These are phyloP conservation scores for Argentina silus DNA, from an alignment of 2,797 vertebrate genomes.

Conservation along the genomic window DNA sequence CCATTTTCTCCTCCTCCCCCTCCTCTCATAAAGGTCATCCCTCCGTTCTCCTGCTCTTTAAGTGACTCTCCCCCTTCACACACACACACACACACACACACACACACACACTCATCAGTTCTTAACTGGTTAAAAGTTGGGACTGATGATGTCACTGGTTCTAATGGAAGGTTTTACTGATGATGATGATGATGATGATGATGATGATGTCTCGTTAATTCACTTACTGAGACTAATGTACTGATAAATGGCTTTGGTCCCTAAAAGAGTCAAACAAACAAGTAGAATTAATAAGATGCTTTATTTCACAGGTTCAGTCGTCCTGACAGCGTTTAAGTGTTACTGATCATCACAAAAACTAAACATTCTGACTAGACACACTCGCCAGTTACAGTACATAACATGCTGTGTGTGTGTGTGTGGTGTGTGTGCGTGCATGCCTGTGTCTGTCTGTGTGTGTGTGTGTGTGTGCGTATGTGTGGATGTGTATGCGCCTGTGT, in stretches of 20 bases:
- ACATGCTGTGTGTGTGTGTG: too few species aligned
- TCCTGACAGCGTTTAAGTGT: not conserved
- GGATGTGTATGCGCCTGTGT: not conserved
- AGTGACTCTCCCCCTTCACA: too few species aligned
- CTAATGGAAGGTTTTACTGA: too few species aligned
- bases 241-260: not conserved
- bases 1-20: too few species aligned
- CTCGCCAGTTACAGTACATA: too few species aligned
- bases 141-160: too few species aligned
- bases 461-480: too few species aligned
- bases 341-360: not conserved
- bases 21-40: too few species aligned
- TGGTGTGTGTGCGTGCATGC: not conserved
- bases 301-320: not conserved
- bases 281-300: not conserved
- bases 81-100: not conserved
- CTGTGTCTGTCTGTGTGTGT: not conserved
- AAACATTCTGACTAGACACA: too few species aligned
- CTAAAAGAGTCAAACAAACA: not conserved
- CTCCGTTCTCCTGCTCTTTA: not conserved
- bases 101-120: not conserved
- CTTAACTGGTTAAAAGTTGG: too few species aligned
- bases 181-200: too few species aligned
- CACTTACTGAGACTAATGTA: not conserved
- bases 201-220: too few species aligned